Evolutionary conservation across 2,797 vertebrate genomes (phyloP).

Genomic region (Cyclopterus lumpus): DNA sequence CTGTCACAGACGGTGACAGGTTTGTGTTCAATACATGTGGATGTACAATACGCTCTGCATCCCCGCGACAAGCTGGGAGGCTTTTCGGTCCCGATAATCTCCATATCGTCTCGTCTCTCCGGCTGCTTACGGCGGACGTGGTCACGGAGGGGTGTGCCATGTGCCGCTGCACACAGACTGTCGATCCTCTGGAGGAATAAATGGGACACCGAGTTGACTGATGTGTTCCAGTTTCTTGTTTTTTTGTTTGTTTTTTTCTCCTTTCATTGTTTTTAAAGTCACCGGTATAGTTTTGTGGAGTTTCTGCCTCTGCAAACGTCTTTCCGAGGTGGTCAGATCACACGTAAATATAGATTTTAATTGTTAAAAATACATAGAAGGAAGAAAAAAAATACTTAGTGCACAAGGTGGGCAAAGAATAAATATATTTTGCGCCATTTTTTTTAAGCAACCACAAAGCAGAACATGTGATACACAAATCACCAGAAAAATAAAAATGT

Average conservation of each 20-base stretch:
- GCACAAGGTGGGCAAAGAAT: not conserved
- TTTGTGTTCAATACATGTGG: conserved; percentile 87
- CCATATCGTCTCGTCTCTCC: conserved; percentile 83
- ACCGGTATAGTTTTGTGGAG: too few relatives aligned
- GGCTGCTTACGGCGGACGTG: conserved; percentile 76
- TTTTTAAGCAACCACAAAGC: not conserved
- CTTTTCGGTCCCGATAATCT: conserved; percentile 84
- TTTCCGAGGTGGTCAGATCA: not conserved
- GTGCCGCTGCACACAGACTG: conserved; percentile 63
- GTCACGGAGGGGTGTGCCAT: conserved; percentile 74
- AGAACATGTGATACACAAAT: not conserved
- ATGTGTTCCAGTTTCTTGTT: conserved; percentile 49
- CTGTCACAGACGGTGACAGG: conserved; percentile 85
- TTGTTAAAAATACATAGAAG: not conserved
- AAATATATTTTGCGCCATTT: not conserved
- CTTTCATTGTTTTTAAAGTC: conserved; percentile 38
- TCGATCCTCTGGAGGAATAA: conserved; percentile 49
- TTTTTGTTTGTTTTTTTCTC: not conserved
- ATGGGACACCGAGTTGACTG: conserved; percentile 60
- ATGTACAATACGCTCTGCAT: conserved; percentile 86
- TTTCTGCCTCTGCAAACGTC: not conserved
- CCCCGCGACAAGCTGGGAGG: conserved; percentile 84
- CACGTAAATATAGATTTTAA: not conserved
- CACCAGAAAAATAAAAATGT: too few relatives aligned
- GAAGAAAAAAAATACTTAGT: not conserved